phyloP scores from a whole-genome alignment of 2,113 vertebrate species.

The Micronisus gabar region DNA sequence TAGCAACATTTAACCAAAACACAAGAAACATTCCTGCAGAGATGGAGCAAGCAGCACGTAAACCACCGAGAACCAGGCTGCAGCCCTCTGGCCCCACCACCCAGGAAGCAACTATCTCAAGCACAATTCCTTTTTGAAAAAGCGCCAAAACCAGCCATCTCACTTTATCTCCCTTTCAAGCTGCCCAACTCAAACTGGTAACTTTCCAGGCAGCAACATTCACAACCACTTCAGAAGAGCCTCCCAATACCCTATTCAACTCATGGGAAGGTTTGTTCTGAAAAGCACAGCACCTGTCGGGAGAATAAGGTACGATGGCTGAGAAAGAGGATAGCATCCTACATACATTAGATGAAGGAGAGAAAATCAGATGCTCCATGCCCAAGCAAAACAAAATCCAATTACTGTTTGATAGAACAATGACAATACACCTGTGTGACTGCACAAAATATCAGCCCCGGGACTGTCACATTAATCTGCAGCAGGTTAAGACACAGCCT shows the following conservation, averaged over 20 bases:
- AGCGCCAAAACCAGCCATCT: not conserved
- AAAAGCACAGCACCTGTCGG: not conserved
- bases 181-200: not conserved
- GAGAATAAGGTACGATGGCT: not conserved
- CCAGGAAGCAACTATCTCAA: fast-evolving
- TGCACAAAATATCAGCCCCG: not conserved
- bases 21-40: not conserved
- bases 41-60: not conserved
- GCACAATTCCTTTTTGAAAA: not conserved
- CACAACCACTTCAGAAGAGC: too few relatives aligned
- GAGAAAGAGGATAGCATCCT: not conserved
- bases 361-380: not conserved
- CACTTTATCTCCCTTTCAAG: not conserved
- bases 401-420: not conserved
- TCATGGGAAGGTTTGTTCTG: not conserved
- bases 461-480: not conserved
- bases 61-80: not conserved
- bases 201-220: not conserved
- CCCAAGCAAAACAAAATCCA: conserved; percentile 3
- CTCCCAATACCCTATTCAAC: not conserved
- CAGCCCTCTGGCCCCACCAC: not conserved
- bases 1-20: not conserved
- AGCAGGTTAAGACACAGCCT: not conserved
- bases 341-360: not conserved
- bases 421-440: not conserved